These are phyloP conservation scores for Empis stercorea DNA, from an alignment of 2,888 invertebrate genomes.

Conservation along the genomic window DNA sequence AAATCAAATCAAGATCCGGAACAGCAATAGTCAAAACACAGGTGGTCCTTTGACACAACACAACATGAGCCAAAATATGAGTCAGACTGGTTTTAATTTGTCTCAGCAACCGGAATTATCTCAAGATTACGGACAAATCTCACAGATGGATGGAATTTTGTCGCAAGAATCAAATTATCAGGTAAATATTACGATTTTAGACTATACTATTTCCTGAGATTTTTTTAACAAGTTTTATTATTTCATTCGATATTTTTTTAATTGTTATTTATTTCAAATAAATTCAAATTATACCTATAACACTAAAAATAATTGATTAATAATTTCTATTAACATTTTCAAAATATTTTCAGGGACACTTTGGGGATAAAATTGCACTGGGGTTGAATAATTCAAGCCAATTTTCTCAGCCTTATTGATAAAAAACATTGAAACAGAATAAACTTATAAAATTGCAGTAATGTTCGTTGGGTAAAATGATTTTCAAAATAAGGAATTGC, in stretches of 20 bases:
- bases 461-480: too few relatives aligned
- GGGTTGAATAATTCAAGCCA: slow-evolving; percentile 30
- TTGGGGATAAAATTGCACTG: slow-evolving; percentile 25
- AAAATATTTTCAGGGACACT: slow-evolving; percentile 14
- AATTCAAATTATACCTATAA: too few relatives aligned
- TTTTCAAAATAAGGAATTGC: too few relatives aligned
- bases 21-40: slow-evolving; percentile 46
- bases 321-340: too few relatives aligned
- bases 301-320: too few relatives aligned
- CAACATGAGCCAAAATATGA: slow-evolving; percentile 59
- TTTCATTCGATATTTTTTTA: too few relatives aligned
- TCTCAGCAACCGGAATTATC: slow-evolving; percentile 47
- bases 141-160: slow-evolving; percentile 87
- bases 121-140: slow-evolving; percentile 39
- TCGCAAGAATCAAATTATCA: slow-evolving; percentile 56
- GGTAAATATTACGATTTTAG: too few relatives aligned
- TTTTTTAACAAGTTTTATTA: too few relatives aligned
- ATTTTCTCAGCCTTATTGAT: slow-evolving; percentile 37
- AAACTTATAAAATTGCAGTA: too few relatives aligned
- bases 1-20: slow-evolving; percentile 10
- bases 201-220: too few relatives aligned
- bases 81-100: slow-evolving; percentile 52
- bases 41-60: slow-evolving; percentile 57
- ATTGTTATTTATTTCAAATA: too few relatives aligned
- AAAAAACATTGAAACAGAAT: slow-evolving; percentile 4